Percentiles rank a stretch among this genome's conserved stretches.
These are phyloP conservation scores for Darevskia nairensis DNA, from an alignment of 2,797 vertebrate genomes.

Conservation along the genomic window DNA sequence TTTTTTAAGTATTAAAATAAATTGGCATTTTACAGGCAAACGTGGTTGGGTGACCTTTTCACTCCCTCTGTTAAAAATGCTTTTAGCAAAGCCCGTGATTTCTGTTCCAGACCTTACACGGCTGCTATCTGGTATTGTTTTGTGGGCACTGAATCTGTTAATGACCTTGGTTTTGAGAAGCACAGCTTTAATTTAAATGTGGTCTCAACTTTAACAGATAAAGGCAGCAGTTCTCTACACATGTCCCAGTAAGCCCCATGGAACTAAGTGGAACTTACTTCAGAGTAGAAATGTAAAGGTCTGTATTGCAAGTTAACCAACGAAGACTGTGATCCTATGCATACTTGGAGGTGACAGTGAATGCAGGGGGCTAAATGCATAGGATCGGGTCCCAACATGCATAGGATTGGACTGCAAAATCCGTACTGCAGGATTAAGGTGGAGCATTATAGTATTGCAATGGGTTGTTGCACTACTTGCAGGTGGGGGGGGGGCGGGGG, in stretches of 20 bases:
- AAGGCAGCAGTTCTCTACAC: too few relatives aligned
- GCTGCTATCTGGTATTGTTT: background rate
- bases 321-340: background rate
- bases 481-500: too few relatives aligned
- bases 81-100: background rate
- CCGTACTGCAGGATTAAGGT: background rate
- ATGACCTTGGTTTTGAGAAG: background rate
- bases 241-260: too few relatives aligned
- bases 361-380: background rate
- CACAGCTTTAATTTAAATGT: background rate
- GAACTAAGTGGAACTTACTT: background rate
- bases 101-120: background rate
- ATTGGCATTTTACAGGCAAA: slow-evolving; percentile 95
- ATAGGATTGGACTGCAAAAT: background rate
- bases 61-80: slow-evolving; percentile 3
- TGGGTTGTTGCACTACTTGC: background rate
- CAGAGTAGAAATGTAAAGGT: background rate
- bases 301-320: background rate
- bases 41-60: slow-evolving; percentile 45
- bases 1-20: slow-evolving; percentile 90
- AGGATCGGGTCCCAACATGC: background rate
- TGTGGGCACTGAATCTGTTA: background rate
- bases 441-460: background rate
- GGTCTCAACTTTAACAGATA: too few relatives aligned
- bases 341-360: background rate